phyloP scores from a whole-genome alignment of 1,140 invertebrate species.

The Drosophila kepulauana region DNA sequence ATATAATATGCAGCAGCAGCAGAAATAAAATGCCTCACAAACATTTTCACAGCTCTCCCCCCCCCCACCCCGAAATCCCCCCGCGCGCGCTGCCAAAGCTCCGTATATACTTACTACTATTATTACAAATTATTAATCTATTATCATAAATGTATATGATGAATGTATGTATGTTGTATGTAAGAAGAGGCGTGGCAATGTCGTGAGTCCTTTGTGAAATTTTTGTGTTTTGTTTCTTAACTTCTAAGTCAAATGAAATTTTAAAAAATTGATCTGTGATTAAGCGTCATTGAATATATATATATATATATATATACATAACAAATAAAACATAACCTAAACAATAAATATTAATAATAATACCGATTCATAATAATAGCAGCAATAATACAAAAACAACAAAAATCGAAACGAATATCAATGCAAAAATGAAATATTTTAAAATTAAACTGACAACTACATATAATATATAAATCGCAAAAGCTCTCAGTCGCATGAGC shows the following conservation, averaged over 20 bases:
- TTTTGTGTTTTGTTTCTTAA: constrained; percentile 77
- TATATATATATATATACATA: constrained; percentile 28
- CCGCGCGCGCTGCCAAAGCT: constrained; percentile 39
- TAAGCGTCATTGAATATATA: constrained; percentile 82
- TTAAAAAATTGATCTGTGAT: constrained; percentile 82
- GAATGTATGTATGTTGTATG: constrained; percentile 9
- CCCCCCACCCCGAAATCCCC: background rate
- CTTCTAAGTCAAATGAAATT: constrained; percentile 82
- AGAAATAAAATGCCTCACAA: constrained; percentile 10
- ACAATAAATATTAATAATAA: constrained; percentile 18
- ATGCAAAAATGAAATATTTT: constrained; percentile 51
- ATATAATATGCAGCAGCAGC: constrained; percentile 6
- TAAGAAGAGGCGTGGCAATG: constrained; percentile 5
- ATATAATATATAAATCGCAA: constrained; percentile 54
- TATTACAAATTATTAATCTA: constrained; percentile 19
- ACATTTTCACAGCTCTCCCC: constrained; percentile 8
- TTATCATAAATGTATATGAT: constrained; percentile 14
- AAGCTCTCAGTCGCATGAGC: constrained; percentile 17
- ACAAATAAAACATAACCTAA: constrained; percentile 43
- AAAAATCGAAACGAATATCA: constrained; percentile 43
- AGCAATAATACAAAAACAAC: constrained; percentile 42
- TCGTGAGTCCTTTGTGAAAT: constrained; percentile 37
- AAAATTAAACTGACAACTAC: constrained; percentile 32
- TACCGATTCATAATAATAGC: constrained; percentile 29
- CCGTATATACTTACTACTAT: constrained; percentile 19